Evolutionary conservation across 2,113 vertebrate genomes (phyloP).

Genomic region (Silurus asotus): DNA sequence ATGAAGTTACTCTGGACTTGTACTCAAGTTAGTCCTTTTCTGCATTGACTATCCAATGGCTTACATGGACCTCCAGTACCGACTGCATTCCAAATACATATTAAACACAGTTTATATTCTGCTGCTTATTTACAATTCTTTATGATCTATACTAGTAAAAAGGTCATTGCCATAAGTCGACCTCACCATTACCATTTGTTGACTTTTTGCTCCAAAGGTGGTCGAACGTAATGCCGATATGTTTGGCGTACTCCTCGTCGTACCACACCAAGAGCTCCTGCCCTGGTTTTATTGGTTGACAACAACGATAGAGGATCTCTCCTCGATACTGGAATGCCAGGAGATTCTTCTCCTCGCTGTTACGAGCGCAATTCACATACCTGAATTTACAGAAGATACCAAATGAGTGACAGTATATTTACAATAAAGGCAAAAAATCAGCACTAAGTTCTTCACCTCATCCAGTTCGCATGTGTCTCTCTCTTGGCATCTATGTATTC

Average conservation of each 20-base stretch:
- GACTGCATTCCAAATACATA: no score
- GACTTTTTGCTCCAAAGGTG: conserved; percentile 47
- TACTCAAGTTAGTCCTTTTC: neutral
- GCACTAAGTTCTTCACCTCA: conserved; percentile 61
- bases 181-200: neutral
- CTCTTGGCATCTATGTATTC: conserved; percentile 67
- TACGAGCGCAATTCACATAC: conserved; percentile 55
- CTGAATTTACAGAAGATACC: conserved; percentile 9
- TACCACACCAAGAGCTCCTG: conserved; percentile 57
- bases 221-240: conserved; percentile 44
- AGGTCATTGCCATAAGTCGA: neutral
- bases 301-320: conserved; percentile 50
- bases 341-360: conserved; percentile 53
- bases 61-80: no score
- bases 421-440: neutral
- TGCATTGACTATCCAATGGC: neutral
- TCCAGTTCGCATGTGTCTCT: conserved; percentile 65
- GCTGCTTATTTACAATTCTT: neutral
- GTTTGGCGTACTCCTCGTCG: conserved; percentile 46
- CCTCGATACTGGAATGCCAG: conserved; percentile 54
- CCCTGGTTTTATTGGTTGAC: conserved; percentile 36
- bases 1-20: neutral
- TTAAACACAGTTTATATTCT: neutral
- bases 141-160: neutral
- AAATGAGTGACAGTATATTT: no score